Evolutionary conservation across 2,888 invertebrate species (phyloP), one percentile per base, ranked within the genome.

Genomic region (Nipponacmea schrenckii): DNA sequence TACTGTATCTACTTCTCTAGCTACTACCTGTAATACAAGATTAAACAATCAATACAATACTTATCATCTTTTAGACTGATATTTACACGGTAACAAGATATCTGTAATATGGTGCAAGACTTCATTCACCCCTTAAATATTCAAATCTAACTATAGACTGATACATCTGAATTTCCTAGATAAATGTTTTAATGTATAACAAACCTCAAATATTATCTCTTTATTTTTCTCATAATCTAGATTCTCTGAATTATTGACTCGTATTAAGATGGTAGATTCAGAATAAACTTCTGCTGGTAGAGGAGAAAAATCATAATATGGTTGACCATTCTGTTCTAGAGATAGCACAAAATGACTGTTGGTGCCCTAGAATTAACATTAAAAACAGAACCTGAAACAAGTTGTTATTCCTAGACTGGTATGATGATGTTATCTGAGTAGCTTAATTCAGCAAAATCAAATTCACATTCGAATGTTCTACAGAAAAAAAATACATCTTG

Each of bases 151-250:
- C 39, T 5, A 39, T 5, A 39, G 39, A 7, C 1, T 39, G 2
- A 31, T 31, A 31, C 2, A 31, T 10, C 39, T 39, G 7, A 39
- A 7, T 39, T 10, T 39, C 39, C 10, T 39, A 39, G 10, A 8
- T 39, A 8, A 2, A 39, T 39, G 3, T 7, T 8, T 8, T 39
- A 10, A 39, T 39, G 4, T 39, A 39, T 10, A 39, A 39, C 39
- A 39, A 39, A 84, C 85, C 80, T 84, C 76, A 68, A 85, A 85
- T 10, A 81, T 77, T 20, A 83, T 72, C 26, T 73, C 66, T 24
- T 77, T 76, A 26, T 75, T 76, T 44, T 74, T 80, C 69, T 98
- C 97, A 87, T 93, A 97, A 89, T 98, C 97, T 68, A 98, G 90
- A 76, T 92, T 92, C 44, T 74, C 69, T 7, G 79, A 78, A 67